A percentile compares a stretch with the other conserved stretches of the same genome.
phyloP scores from a whole-genome alignment of 2,888 invertebrate genomes.

The Drosophila antonietae region DNA sequence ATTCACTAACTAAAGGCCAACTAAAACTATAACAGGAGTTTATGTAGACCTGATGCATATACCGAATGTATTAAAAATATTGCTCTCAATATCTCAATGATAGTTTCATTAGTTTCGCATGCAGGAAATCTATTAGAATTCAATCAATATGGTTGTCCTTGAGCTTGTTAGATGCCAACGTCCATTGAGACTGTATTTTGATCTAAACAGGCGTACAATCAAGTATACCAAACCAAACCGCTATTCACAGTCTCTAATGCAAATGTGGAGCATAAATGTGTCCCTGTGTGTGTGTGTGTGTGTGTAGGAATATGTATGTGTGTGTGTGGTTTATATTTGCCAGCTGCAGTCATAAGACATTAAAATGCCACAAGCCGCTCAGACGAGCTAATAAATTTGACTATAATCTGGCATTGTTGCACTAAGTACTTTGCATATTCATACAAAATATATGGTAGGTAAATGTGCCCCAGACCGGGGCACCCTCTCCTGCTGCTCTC shows the following conservation, averaged over 20 bases:
- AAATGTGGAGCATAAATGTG: background rate
- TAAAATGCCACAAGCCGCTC: constrained; percentile 51
- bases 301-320: background rate
- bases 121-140: background rate
- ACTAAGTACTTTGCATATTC: constrained; percentile 80
- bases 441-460: constrained; percentile 64
- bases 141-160: background rate
- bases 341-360: constrained; percentile 53
- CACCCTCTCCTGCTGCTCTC: background rate
- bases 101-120: background rate
- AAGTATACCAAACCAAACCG: background rate
- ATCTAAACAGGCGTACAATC: no score
- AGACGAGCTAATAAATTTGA: constrained; percentile 76
- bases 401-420: constrained; percentile 79
- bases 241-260: background rate
- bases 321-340: constrained; percentile 19
- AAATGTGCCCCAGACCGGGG: constrained; percentile 8
- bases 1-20: no score
- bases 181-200: background rate
- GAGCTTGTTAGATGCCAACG: background rate
- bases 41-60: background rate
- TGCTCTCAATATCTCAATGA: background rate
- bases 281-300: background rate
- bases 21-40: background rate
- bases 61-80: background rate